Evolutionary conservation across 2,113 vertebrate species (phyloP).

Genomic region (Malaclemys terrapin): DNA sequence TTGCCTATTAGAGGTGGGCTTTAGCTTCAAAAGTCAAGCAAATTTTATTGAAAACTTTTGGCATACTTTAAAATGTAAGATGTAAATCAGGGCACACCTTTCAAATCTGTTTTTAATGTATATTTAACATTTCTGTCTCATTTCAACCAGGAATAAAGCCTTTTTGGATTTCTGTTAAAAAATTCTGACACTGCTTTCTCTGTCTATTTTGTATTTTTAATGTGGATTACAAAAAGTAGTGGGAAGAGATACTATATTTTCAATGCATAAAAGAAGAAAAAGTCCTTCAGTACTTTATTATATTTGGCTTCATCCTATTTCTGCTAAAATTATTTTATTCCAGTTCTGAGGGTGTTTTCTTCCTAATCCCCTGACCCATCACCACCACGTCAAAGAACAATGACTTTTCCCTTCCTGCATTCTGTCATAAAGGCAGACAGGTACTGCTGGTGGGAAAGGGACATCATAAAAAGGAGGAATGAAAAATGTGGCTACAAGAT

Average conservation of each 20-base stretch:
- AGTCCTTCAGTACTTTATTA: not conserved
- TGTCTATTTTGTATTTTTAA: too few species aligned
- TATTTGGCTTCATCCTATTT: not conserved
- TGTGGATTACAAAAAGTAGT: not conserved
- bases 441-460: not conserved
- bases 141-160: not conserved
- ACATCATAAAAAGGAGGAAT: not conserved
- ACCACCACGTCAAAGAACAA: not conserved
- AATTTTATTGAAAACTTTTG: not conserved
- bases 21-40: not conserved
- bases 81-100: not conserved
- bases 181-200: not conserved
- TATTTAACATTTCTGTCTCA: not conserved
- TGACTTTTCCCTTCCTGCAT: not conserved
- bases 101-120: not conserved
- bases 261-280: not conserved
- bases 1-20: not conserved
- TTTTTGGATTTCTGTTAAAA: not conserved
- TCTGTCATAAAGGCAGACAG: not conserved
- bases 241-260: not conserved
- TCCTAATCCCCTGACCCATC: not conserved
- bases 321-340: not conserved
- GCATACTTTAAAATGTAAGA: not conserved
- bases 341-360: not conserved
- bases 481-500: not conserved